Evolutionary conservation across 2,888 invertebrate species (phyloP), one percentile per base, ranked within the genome.

Genomic region (Platerodrilus igneus): DNA sequence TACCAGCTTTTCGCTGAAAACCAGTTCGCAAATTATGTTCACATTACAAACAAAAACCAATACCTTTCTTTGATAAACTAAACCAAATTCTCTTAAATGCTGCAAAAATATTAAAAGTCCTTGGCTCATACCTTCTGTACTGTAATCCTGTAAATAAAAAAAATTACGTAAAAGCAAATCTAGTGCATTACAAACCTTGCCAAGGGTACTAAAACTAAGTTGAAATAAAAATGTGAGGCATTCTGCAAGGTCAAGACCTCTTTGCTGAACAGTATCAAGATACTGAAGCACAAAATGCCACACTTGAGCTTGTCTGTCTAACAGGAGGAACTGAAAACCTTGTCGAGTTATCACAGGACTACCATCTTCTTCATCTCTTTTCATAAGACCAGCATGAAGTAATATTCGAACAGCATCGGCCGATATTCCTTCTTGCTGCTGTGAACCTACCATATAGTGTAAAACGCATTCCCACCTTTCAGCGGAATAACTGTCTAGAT

Each of bases 211-310:
- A 68, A 96, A 95, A 67, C 92, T 93, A 37, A 96, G 76, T 70
- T 95, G 94, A 66, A 96, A 95, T n/a, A 97, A 70, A 71, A 96
- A 94, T 7, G 91, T 88, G 21, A 97, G 75, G 64, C 94, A 95
- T 62, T 94, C 93, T 0, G 91, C 88, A 2, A 95, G 75, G 64
- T 86, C 86, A 48, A 94, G 74, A 6, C 87, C 89, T 44, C 91
- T 74, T 52, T 83, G 82, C 69, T 91, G 87, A 4, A 93, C 89
- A 1, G 93, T 93, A 59, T 93, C 92, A 47, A 97, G 72, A 70
- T 96, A 96, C 65, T 95, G 93, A 15, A 96, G 78, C 60, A 99
- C 84, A 69, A 99, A 99, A 67, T 93, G 86, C 97, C 97, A 99
- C 21, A 99, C 85, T 75, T 95, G 95, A 26, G 92, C 86, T 6